These are phyloP conservation scores for Epinotia brunnichana DNA, from an alignment of 2,888 invertebrate genomes.

Conservation along the genomic window DNA sequence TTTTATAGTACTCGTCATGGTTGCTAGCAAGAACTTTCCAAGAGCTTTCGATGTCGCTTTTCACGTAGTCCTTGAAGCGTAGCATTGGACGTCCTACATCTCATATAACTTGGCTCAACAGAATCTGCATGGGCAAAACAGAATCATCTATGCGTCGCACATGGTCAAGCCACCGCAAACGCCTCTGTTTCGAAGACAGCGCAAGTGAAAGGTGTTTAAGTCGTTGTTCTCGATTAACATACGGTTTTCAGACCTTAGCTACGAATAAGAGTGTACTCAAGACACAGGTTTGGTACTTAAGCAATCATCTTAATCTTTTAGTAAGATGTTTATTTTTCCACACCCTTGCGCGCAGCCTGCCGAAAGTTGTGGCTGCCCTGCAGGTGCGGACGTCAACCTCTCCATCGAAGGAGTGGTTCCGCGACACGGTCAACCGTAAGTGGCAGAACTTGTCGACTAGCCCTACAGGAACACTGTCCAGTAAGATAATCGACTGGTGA, in stretches of 20 bases:
- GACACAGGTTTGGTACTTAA: slow-evolving; percentile 7
- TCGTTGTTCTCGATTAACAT: neutral
- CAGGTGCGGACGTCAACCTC: neutral
- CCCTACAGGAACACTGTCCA: too few relatives aligned
- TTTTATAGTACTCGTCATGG: too few relatives aligned
- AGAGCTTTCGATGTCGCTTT: too few relatives aligned
- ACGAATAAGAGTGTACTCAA: neutral
- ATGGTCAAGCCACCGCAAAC: too few relatives aligned
- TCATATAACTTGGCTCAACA: too few relatives aligned
- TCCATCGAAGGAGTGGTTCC: neutral
- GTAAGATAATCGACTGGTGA: too few relatives aligned
- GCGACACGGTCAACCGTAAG: neutral
- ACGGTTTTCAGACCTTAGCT: neutral
- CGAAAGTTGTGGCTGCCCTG: slow-evolving; percentile 17
- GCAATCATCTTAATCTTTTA: neutral
- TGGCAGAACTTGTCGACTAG: neutral
- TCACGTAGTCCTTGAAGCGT: too few relatives aligned
- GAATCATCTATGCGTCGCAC: too few relatives aligned
- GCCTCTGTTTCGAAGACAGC: neutral
- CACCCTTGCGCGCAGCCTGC: slow-evolving; percentile 33
- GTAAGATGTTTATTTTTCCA: slow-evolving; percentile 43
- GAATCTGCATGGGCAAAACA: too few relatives aligned
- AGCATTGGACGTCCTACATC: too few relatives aligned
- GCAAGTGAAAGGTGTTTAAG: neutral
- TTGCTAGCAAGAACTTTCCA: too few relatives aligned